Conservation (phyloP, 2,888 invertebrate genomes). For the Mayetiola destructor region DNA sequence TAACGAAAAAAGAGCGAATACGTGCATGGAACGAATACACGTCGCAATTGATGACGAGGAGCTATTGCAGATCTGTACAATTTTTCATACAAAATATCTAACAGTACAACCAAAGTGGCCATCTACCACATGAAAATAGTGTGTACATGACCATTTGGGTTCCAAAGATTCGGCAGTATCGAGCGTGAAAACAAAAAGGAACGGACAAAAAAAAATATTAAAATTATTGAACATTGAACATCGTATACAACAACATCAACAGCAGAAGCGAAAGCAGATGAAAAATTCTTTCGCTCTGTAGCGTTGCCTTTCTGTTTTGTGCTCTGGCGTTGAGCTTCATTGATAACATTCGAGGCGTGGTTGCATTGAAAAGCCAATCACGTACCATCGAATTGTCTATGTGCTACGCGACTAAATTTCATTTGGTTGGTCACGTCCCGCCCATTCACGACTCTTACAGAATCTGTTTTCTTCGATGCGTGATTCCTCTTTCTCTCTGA, state of each 20-base stretch:
- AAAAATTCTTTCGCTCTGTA: too few species aligned
- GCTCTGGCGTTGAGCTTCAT: too few species aligned
- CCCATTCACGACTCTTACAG: constrained; percentile 33
- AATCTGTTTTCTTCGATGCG: constrained; percentile 26
- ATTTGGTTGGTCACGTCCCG: constrained; percentile 33
- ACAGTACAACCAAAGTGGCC: too few species aligned
- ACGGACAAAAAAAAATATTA: too few species aligned
- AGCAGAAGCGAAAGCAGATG: too few species aligned
- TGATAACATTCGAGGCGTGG: constrained; percentile 23
- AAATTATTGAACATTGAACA: too few species aligned
- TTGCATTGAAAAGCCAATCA: constrained; percentile 21
- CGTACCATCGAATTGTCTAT: constrained; percentile 19
- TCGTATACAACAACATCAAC: too few species aligned
- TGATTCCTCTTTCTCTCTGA: constrained; percentile 27
- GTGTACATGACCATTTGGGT: constrained; percentile 9
- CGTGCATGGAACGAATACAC: constrained; percentile 12
- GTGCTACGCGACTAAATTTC: constrained; percentile 16
- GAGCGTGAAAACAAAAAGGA: too few species aligned
- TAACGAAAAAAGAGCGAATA: constrained; percentile 4
- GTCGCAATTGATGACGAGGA: constrained; percentile 10
- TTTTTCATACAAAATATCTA: not conserved
- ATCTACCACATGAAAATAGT: not conserved
- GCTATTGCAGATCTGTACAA: not conserved
- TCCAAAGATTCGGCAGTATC: too few species aligned
- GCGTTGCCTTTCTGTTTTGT: too few species aligned